phyloP scores from a whole-genome alignment of 2,888 invertebrate genomes.

The Chalcis sispes region DNA sequence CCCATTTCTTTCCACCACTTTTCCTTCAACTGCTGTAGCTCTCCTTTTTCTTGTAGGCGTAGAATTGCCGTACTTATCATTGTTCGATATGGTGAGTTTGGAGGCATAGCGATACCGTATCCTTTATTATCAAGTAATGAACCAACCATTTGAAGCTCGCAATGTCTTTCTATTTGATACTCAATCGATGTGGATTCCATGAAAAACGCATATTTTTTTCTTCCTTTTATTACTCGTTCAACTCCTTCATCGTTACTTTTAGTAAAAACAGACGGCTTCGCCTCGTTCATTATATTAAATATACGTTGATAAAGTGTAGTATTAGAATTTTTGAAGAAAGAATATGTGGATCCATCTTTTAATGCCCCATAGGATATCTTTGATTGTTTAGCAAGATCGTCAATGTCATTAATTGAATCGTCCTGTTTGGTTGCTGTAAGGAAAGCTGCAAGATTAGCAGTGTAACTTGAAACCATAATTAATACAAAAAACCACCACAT shows the following conservation, averaged over 20 bases:
- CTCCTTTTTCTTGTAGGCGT: slow-evolving; percentile 92
- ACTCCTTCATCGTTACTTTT: slow-evolving; percentile 93
- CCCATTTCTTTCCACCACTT: slow-evolving; percentile 92
- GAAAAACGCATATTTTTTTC: slow-evolving; percentile 94
- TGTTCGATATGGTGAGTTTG: slow-evolving; percentile 87
- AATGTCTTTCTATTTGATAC: slow-evolving; percentile 92
- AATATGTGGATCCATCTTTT: slow-evolving; percentile 94
- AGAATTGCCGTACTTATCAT: slow-evolving; percentile 91
- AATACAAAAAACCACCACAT: slow-evolving; percentile 98
- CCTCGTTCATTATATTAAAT: slow-evolving; percentile 96
- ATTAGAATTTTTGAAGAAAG: slow-evolving; percentile 97
- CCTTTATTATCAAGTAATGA: slow-evolving; percentile 95
- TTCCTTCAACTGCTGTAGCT: slow-evolving; percentile 87
- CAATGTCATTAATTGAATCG: slow-evolving; percentile 95
- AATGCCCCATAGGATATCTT: slow-evolving; percentile 97
- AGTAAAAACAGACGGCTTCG: slow-evolving; percentile 91
- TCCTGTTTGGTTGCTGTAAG: slow-evolving; percentile 95
- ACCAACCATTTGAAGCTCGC: slow-evolving; percentile 93
- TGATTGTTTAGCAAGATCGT: slow-evolving; percentile 96
- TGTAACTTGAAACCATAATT: slow-evolving; percentile 97
- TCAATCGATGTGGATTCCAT: slow-evolving; percentile 99
- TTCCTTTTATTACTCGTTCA: slow-evolving; percentile 89
- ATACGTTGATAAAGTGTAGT: slow-evolving; percentile 95
- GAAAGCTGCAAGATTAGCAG: slow-evolving; percentile 96
- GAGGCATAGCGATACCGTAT: slow-evolving; percentile 96